Percentiles rank a stretch among this genome's conserved stretches.
These are phyloP conservation scores for Dorcus hopei DNA, from an alignment of 2,888 invertebrate species.

Conservation along the genomic window DNA sequence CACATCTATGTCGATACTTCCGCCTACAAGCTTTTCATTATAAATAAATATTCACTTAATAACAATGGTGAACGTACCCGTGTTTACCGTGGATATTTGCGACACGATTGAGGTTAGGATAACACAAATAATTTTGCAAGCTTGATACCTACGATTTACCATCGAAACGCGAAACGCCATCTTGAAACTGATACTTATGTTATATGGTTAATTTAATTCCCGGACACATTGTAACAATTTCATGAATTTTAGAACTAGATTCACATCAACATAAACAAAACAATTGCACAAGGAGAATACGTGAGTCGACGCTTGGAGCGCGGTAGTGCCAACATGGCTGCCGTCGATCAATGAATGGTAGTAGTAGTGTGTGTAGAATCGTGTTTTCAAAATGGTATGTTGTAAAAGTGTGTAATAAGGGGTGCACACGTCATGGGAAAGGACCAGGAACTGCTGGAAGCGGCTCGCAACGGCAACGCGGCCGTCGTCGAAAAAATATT, in stretches of 20 bases:
- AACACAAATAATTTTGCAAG: too few relatives aligned
- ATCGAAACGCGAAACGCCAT: too few relatives aligned
- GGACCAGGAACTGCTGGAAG: conserved; percentile 94
- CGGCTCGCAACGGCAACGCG: conserved; percentile 89
- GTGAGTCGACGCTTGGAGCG: conserved; percentile 36
- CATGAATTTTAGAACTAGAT: too few relatives aligned
- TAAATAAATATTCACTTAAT: too few relatives aligned
- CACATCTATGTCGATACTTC: conserved; percentile 31
- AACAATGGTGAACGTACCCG: conserved; percentile 1
- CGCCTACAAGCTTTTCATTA: conserved; percentile 9
- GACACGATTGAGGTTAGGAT: conserved; percentile 16
- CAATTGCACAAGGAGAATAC: not conserved
- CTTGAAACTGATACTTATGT: too few relatives aligned
- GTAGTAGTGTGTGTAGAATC: conserved; percentile 56
- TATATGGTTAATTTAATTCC: too few relatives aligned
- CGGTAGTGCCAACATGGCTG: conserved; percentile 67
- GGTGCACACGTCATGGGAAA: conserved; percentile 76
- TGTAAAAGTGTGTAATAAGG: conserved; percentile 38
- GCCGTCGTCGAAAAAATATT: conserved; percentile 87
- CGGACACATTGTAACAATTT: too few relatives aligned
- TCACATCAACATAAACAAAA: too few relatives aligned
- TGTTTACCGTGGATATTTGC: not conserved
- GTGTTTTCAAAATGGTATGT: conserved; percentile 44
- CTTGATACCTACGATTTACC: too few relatives aligned
- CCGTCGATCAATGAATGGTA: conserved; percentile 73